phyloP scores from a whole-genome alignment of 2,888 invertebrate species.

The Pediacus dermestoides region DNA sequence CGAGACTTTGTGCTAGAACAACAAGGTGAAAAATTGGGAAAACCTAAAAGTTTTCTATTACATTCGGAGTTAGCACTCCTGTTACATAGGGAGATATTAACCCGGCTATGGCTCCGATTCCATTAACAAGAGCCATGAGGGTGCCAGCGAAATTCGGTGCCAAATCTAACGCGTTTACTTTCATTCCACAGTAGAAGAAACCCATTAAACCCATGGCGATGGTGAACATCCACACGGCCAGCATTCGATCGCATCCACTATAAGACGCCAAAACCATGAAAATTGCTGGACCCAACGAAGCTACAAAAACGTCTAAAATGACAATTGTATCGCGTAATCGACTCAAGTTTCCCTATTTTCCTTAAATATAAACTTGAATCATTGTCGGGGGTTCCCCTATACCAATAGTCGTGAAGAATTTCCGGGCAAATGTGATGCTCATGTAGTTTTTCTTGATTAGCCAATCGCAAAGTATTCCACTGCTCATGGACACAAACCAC shows the following conservation, averaged over 20 bases:
- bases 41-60: conserved; percentile 43
- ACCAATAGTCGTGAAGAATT: conserved; percentile 67
- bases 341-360: background rate
- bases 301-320: conserved; percentile 42
- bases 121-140: conserved; percentile 62
- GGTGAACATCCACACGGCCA: conserved; percentile 56
- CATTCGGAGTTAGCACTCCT: conserved; percentile 59
- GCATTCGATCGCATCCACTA: conserved; percentile 55
- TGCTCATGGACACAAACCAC: conserved; percentile 60
- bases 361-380: background rate
- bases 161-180: conserved; percentile 64
- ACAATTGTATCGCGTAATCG: background rate
- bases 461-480: conserved; percentile 66
- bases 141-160: conserved; percentile 64
- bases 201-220: conserved; percentile 65
- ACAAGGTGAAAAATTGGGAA: conserved; percentile 14
- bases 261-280: conserved; percentile 63
- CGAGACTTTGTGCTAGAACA: conserved; percentile 57
- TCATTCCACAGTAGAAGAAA: conserved; percentile 65
- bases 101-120: conserved; percentile 60
- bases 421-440: conserved; percentile 56
- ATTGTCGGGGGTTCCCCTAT: conserved; percentile 18
- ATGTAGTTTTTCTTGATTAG: conserved; percentile 57
- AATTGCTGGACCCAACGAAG: conserved; percentile 60
- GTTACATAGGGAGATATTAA: conserved; percentile 60